Evolutionary conservation across 2,888 invertebrate genomes (phyloP).

Genomic region (Ypsolopha scabrella): DNA sequence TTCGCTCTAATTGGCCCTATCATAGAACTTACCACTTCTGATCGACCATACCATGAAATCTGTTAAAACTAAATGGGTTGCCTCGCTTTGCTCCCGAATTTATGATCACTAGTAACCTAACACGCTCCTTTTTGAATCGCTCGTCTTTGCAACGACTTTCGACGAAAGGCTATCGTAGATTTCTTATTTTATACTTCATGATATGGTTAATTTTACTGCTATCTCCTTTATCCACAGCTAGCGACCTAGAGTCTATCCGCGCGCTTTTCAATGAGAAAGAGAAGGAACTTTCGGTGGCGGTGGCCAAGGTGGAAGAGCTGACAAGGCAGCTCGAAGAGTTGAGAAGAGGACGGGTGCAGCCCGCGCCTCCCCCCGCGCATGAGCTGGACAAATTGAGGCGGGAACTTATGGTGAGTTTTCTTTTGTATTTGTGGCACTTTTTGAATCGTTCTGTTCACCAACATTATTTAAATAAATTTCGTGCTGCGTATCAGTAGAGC

Average conservation of each 20-base stretch:
- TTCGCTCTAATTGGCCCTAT: too few species aligned
- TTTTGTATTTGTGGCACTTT: neutral
- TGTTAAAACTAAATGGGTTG: too few species aligned
- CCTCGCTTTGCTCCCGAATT: too few species aligned
- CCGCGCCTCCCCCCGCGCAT: slow-evolving; percentile 78
- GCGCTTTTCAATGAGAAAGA: slow-evolving; percentile 98
- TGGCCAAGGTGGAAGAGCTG: slow-evolving; percentile 96
- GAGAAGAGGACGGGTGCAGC: slow-evolving; percentile 74
- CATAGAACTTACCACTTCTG: too few species aligned
- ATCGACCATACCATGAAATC: too few species aligned
- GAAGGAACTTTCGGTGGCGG: slow-evolving; percentile 96
- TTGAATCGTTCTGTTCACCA: neutral
- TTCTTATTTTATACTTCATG: too few species aligned
- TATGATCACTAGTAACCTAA: too few species aligned
- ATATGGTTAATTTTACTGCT: neutral
- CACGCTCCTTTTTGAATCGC: too few species aligned
- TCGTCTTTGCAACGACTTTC: too few species aligned
- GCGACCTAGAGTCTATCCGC: slow-evolving; percentile 96
- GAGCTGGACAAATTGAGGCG: slow-evolving; percentile 93
- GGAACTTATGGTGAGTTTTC: slow-evolving; percentile 86
- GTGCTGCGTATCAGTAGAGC: neutral
- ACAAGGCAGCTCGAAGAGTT: slow-evolving; percentile 95
- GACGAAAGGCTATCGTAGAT: too few species aligned
- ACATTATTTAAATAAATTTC: neutral
- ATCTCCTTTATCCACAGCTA: slow-evolving; percentile 72